Conservation (phyloP, 37 sponge, comb jelly and placozoan genomes). For the Aphrocallistes beatrix region DNA sequence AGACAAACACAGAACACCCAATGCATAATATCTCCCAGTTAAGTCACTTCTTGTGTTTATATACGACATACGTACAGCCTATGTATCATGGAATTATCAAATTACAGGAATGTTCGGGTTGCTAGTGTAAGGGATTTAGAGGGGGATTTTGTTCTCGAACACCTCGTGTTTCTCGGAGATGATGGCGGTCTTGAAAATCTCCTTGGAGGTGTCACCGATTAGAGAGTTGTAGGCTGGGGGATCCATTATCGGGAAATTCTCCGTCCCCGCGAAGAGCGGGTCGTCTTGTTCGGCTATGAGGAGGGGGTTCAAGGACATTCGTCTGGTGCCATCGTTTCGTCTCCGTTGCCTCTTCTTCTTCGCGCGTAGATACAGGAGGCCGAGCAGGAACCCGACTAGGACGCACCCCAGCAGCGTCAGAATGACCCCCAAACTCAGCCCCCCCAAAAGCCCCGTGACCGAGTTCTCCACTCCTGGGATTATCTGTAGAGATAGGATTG, state of each 20-base stretch:
- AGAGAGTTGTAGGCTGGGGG: background rate
- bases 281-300: background rate
- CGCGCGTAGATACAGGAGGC: background rate
- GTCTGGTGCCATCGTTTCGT: background rate
- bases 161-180: too few species aligned
- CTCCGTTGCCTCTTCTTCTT: background rate
- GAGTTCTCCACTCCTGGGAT: background rate
- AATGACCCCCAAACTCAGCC: background rate
- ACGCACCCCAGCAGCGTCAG: background rate
- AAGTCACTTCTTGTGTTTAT: too few species aligned
- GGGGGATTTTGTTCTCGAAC: too few species aligned
- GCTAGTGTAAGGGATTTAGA: too few species aligned
- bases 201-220: too few species aligned
- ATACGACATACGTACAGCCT: too few species aligned
- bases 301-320: background rate
- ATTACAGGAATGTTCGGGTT: too few species aligned
- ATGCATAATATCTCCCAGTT: too few species aligned
- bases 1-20: too few species aligned
- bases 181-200: too few species aligned
- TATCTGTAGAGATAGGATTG: too few species aligned
- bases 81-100: too few species aligned
- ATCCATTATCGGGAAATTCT: background rate
- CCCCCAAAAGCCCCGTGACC: background rate
- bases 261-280: conserved; percentile 1
- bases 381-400: background rate